These are phyloP conservation scores for Agriopis leucophaearia DNA, from an alignment of 2,888 invertebrate species.

Conservation along the genomic window DNA sequence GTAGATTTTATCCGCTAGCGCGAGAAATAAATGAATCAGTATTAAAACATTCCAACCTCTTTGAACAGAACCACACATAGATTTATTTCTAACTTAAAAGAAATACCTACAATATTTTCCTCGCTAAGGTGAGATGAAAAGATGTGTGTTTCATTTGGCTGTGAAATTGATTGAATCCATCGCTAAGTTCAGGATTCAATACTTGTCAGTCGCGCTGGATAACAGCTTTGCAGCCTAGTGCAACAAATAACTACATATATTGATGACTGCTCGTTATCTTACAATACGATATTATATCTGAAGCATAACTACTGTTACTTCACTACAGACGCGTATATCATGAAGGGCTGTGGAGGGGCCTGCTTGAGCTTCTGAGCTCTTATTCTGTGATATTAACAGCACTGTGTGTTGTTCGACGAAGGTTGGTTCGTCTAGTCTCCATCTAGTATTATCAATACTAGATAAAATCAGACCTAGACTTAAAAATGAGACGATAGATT, in stretches of 20 bases:
- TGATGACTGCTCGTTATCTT: neutral
- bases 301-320: slow-evolving; percentile 4
- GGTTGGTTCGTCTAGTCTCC: neutral
- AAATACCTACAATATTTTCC: too few relatives aligned
- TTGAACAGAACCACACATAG: neutral
- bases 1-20: too few relatives aligned
- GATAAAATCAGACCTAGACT: neutral
- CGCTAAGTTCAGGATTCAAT: too few relatives aligned
- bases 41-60: neutral
- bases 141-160: neutral
- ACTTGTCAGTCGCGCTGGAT: too few relatives aligned
- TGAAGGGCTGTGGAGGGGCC: slow-evolving; percentile 27
- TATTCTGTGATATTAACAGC: slow-evolving; percentile 11
- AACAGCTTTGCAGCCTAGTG: too few relatives aligned
- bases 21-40: too few relatives aligned
- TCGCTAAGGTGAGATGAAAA: too few relatives aligned
- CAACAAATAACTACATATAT: too few relatives aligned
- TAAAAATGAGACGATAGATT: too few relatives aligned
- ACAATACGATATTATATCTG: too few relatives aligned
- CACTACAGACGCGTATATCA: neutral
- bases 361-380: slow-evolving; percentile 23
- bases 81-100: too few relatives aligned
- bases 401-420: slow-evolving; percentile 8
- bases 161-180: too few relatives aligned
- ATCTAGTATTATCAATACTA: neutral